A percentile compares a stretch with the other conserved stretches of the same genome.
These are phyloP conservation scores for Elgonia sp. DNA, from an alignment of 2,888 invertebrate genomes.

Conservation along the genomic window DNA sequence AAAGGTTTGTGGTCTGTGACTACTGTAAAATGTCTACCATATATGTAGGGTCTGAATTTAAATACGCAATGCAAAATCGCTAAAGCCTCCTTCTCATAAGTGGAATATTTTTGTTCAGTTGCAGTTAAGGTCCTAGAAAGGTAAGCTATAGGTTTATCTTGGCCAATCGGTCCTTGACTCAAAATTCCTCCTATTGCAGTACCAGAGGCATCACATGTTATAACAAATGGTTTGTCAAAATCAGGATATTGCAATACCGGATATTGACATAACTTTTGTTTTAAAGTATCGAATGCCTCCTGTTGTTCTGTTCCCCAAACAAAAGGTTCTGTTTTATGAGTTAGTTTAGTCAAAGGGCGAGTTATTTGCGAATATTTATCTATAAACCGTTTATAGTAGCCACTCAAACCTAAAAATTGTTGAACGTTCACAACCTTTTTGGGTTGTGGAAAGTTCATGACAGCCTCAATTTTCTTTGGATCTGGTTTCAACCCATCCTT, in stretches of 20 bases:
- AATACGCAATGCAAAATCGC: no score
- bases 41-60: not conserved
- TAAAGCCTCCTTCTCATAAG: no score
- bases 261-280: no score
- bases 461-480: no score
- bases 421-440: no score
- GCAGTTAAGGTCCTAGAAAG: not conserved
- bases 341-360: not conserved
- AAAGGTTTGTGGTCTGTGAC: constrained; percentile 1
- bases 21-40: not conserved
- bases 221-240: not conserved
- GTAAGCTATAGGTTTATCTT: constrained; percentile 3
- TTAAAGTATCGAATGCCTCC: not conserved
- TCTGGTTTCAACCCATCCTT: not conserved
- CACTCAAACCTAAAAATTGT: no score
- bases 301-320: not conserved
- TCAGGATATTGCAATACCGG: no score
- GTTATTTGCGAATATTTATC: not conserved
- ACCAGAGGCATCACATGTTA: not conserved
- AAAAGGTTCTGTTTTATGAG: not conserved
- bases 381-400: no score
- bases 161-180: no score
- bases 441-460: not conserved
- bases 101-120: constrained; percentile 4
- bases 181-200: not conserved